phyloP scores from a whole-genome alignment of 2,797 vertebrate genomes.

The Falco peregrinus region DNA sequence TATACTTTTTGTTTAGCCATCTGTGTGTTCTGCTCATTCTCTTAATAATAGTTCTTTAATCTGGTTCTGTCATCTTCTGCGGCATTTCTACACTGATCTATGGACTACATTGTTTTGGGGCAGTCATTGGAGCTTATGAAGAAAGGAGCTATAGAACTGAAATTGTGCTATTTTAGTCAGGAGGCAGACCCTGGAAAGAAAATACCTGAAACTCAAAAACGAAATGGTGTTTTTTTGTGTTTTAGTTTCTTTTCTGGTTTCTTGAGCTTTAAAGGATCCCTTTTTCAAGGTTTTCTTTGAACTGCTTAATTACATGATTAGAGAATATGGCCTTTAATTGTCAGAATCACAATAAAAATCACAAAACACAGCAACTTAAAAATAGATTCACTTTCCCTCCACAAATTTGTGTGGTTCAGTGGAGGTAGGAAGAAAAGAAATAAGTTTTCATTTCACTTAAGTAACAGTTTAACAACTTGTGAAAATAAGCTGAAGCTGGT shows the following conservation, averaged over 20 bases:
- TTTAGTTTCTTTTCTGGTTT: background rate
- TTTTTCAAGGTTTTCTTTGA: background rate
- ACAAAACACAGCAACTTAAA: background rate
- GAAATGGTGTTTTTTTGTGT: background rate
- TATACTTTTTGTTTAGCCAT: background rate
- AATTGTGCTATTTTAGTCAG: background rate
- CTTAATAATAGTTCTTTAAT: background rate
- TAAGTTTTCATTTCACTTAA: background rate
- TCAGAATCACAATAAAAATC: background rate
- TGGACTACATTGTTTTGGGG: background rate
- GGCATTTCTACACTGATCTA: background rate
- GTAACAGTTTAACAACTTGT: background rate
- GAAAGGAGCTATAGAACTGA: background rate
- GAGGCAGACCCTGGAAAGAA: background rate
- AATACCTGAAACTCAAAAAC: background rate
- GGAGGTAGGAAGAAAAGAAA: background rate
- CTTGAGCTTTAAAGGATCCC: background rate
- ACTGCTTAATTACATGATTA: background rate
- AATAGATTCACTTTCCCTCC: background rate
- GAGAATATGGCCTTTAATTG: background rate
- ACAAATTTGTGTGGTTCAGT: background rate
- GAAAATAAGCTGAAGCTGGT: background rate
- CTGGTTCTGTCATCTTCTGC: background rate
- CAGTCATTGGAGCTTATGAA: background rate
- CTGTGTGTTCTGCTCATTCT: background rate